Conservation (phyloP, 2,797 vertebrate genomes). For the Melanotaenia trifasciata region DNA sequence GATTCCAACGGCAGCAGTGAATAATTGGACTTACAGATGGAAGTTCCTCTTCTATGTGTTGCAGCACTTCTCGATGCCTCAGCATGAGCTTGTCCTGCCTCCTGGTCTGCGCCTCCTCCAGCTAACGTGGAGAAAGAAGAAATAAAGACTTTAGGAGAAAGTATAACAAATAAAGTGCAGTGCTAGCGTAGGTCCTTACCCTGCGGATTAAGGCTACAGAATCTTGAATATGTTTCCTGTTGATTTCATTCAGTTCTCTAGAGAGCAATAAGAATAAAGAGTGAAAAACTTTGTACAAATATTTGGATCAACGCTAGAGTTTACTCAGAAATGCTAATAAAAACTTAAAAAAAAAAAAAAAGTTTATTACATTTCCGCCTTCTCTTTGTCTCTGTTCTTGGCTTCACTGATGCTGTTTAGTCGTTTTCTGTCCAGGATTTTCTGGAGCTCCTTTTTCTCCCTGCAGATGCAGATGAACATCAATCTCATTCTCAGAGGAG, state of each 20-base stretch:
- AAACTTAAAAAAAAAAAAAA: neutral
- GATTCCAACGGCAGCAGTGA: neutral
- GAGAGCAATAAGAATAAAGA: slow-evolving; percentile 3
- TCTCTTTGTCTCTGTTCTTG: slow-evolving; percentile 86
- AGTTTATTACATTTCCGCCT: slow-evolving; percentile 82
- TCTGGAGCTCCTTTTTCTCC: slow-evolving; percentile 92
- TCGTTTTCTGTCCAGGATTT: slow-evolving; percentile 89
- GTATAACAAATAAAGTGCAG: neutral
- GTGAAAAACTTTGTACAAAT: neutral
- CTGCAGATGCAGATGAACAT: slow-evolving; percentile 62
- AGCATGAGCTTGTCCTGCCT: slow-evolving; percentile 84
- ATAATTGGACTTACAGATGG: slow-evolving; percentile 79
- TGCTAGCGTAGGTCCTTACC: slow-evolving; percentile 70
- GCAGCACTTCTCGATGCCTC: slow-evolving; percentile 83
- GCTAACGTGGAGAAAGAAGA: slow-evolving; percentile 63
- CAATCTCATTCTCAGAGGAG: neutral
- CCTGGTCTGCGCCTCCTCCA: slow-evolving; percentile 88
- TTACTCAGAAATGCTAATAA: neutral
- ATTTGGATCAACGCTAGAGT: neutral
- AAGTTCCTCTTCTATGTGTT: slow-evolving; percentile 83
- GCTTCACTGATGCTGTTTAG: slow-evolving; percentile 90
- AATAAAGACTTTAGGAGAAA: neutral
- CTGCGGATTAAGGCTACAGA: slow-evolving; percentile 87
- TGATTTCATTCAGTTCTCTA: slow-evolving; percentile 91
- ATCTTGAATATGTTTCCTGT: slow-evolving; percentile 89